Base-by-base conservation (phyloP, 2,113 vertebrate genomes). In the Gallinago undulata region DNA sequence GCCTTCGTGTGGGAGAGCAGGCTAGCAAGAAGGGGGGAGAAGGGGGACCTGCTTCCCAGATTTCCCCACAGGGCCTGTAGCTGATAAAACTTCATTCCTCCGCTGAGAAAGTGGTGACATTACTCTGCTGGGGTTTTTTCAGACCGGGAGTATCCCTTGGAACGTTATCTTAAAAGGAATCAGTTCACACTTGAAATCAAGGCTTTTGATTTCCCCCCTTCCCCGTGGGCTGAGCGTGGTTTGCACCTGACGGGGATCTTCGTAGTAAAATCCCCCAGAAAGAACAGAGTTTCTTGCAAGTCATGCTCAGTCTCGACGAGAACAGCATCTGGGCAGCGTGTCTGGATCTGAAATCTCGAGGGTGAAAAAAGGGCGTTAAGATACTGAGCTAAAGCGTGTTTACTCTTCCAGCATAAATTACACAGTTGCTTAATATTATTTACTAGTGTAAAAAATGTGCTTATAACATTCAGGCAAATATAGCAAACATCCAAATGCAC, bases 391-490 rank as follows among this genome's bases (percentile, higher is more conserved):
- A 45, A 90, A 96, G 89, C 41, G 15, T 81, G 66, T 66, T 96
- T 88, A 93, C 93, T 77, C 76, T 90, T 82, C 90, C 74, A 86
- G 90, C 77, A 97, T 94, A 96, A 97, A 95, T 95, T 96, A 72
- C 75, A 93, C 76, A 95, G 89, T 87, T 83, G 75, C 76, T 97
- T 97, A 97, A 97, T 98, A 96, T 95, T 97, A 96, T 97, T 98
- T 97, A 95, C 91, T 73, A 80, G 86, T 93, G 84, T 85, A 95
- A 97, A 97, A 96, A 94, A 83, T 51, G 72, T 73, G 80, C 76
- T 88, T 84, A 70, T 81, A 96, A 92, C 59, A 66, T 51, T 53
- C 81, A 56, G 90, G 48, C 89, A 96, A 77, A 95, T 81, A 78
- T 9, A 55, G 66, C 72, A 81, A 96, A 53, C 62, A 95, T 96